Base-by-base conservation (phyloP, 2,888 invertebrate genomes). In the Leucania comma region DNA sequence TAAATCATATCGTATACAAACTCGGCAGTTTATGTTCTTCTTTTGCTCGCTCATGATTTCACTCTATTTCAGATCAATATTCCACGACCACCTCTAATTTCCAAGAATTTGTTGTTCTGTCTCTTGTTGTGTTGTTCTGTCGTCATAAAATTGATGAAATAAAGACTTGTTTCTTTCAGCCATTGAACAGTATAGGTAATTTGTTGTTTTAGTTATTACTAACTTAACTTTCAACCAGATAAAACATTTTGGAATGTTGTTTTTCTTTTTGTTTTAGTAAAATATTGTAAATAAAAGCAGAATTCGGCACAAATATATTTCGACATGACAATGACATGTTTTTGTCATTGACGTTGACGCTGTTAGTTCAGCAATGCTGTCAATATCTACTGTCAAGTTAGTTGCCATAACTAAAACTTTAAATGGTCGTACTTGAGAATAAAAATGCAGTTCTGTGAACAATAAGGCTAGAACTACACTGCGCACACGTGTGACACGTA, bases 1-100 rank as follows among this genome's bases (percentile, higher is more conserved):
- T 6, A 81, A 65, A 29, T 88, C 87, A 51, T 70, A 80, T 24
- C 80, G 72, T 66, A 95, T 85, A 81, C 95, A 95, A 42, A 93
- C 87, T 29, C 95, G 91, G 68, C 95, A 95, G 58, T 90, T 84
- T 48, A 82, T 77, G 42, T 72, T 68, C 69, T 86, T 88, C 61
- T 84, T 86, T 29, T 83, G 80, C 51, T 84, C 82, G 22, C 78
- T 77, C 88, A 89, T 90, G 69, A 46, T 81, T 59, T 50, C 14
- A 20, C 14, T 12, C 26, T 54, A 51, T 53, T 4, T 53, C 29
- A 62, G 35, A 60, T 56, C 20, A n/a, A 57, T 51, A 50, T 35
- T 35, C 38, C 59, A 20, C 0, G 26, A 60, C 29, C 4, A 42
- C 24, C 20, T 26, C 26, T 12, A 58, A 35, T 14, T 26, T 56